These are phyloP conservation scores for Catagonus wagneri DNA, from an alignment of 2,113 vertebrate genomes.

Conservation along the genomic window DNA sequence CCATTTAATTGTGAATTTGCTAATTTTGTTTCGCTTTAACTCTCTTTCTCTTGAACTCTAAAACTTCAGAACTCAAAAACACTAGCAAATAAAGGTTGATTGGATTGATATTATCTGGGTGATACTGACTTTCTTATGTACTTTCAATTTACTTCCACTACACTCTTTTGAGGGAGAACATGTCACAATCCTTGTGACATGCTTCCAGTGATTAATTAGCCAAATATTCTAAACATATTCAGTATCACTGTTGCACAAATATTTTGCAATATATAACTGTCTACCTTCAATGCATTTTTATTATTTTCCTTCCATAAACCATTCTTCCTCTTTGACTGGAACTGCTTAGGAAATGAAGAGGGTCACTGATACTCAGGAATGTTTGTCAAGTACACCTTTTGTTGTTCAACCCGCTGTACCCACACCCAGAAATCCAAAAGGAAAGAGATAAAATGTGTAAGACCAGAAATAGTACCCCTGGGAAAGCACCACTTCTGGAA, in stretches of 20 bases:
- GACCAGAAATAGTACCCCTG: neutral
- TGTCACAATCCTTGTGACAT: neutral
- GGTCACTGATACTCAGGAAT: neutral
- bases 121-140: neutral
- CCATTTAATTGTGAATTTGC: neutral
- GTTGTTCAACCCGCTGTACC: neutral
- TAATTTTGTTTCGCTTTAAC: neutral
- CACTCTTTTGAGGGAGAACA: neutral
- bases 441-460: neutral
- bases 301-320: neutral
- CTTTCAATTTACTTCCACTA: neutral
- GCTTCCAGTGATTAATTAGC: neutral
- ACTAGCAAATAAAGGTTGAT: constrained; percentile 6
- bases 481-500: neutral
- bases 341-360: neutral
- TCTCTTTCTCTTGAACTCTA: neutral
- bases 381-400: neutral
- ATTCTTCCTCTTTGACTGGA: neutral
- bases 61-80: neutral
- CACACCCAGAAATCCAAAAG: neutral
- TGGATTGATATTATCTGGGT: neutral
- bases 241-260: neutral
- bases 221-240: neutral
- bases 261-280: neutral
- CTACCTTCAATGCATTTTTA: neutral